Evolutionary conservation across 2,797 vertebrate species (phyloP), one percentile per base, ranked within the genome.

Genomic region (Dicrostonyx torquatus): DNA sequence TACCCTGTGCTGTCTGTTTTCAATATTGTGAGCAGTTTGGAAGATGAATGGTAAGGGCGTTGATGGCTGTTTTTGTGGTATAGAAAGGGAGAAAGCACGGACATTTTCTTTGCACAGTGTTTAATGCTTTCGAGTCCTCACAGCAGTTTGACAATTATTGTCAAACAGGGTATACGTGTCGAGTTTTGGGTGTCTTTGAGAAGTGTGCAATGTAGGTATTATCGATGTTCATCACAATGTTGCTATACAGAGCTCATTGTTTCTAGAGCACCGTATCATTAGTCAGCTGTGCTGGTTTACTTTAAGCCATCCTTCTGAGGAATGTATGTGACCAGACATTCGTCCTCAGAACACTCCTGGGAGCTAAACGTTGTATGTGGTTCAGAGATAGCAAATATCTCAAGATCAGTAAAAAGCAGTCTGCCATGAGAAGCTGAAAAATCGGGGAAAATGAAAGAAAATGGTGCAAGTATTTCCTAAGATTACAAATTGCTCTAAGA

Each of bases 401-500:
- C 72, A 73, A 70, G 22, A 75, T 64, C 24, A 73, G 50, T 11
- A n/a, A 76, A 73, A 89, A 89, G 20, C 22, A 17, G 76, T 87
- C 87, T 83, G 11, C 66, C 26, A 40, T 37, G 22, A 31, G 89
- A 85, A 34, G 45, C 48, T 64, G 64, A 73, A 93, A 76, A 84
- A 66, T 68, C 80, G 11, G 70, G 79, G 84, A 91, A 90, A 87
- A 73, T 75, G 78, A 31, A 76, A 82, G 68, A 82, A 70, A 43
- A 43, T n/a, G 15, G 60, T 64, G 10, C 26, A 83, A 66, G 40
- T 89, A 50, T 77, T 94, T 89, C 62, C 78, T 37, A 20, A 78
- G 60, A 78, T 64, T 62, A 90, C 31, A 45, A 78, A 88, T 53
- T 85, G 8, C 82, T 89, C 58, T 88, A 53, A 88, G 87, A 84